Conservation (phyloP, 2,797 vertebrate genomes). For the Microhierax caerulescens region DNA sequence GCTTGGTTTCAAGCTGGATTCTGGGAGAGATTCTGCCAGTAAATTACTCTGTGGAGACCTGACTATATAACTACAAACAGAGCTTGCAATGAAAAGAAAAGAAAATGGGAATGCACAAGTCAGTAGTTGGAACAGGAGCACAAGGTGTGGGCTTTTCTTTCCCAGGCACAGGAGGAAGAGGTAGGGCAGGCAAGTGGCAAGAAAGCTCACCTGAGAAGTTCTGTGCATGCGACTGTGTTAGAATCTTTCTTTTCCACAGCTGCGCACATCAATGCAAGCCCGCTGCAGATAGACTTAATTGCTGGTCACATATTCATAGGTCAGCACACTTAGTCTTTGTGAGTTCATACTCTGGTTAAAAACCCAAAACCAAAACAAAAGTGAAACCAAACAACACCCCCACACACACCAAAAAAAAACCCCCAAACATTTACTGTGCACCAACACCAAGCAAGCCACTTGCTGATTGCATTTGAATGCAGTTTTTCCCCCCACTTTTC, state of each 20-base stretch:
- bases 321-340: neutral
- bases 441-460: neutral
- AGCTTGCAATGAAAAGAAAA: slow-evolving; percentile 71
- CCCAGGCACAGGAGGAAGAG: neutral
- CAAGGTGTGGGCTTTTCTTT: neutral
- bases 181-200: neutral
- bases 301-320: neutral
- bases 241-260: neutral
- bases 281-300: neutral
- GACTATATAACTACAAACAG: slow-evolving; percentile 72
- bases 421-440: neutral
- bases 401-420: no score
- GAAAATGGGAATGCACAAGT: slow-evolving; percentile 65
- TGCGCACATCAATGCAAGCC: neutral
- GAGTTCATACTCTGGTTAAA: neutral
- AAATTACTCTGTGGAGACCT: slow-evolving; percentile 92
- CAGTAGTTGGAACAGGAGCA: slow-evolving; percentile 30
- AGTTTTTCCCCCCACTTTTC: neutral
- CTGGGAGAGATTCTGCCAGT: slow-evolving; percentile 93
- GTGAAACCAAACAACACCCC: no score
- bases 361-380: no score
- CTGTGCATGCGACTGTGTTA: accelerated
- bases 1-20: slow-evolving; percentile 91
- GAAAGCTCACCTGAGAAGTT: neutral
- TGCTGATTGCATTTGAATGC: neutral